These are phyloP conservation scores for Panopea generosa DNA, from an alignment of 2,888 invertebrate species.

Conservation along the genomic window DNA sequence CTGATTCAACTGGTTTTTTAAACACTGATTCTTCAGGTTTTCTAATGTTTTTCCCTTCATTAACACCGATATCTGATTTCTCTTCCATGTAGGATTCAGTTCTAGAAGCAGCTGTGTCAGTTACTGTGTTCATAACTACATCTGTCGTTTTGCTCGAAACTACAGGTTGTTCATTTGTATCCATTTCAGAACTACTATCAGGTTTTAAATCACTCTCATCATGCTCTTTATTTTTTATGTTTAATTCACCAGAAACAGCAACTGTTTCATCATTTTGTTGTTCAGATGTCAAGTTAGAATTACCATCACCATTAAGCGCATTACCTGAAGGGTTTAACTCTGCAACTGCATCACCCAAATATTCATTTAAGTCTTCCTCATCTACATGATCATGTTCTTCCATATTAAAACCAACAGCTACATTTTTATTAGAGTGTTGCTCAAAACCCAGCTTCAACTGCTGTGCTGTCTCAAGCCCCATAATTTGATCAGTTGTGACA, in stretches of 20 bases:
- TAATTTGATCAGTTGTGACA: too few relatives aligned
- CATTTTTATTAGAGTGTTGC: slow-evolving; percentile 20
- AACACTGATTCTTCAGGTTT: not conserved
- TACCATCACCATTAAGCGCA: not conserved
- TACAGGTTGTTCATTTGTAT: too few relatives aligned
- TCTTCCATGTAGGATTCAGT: not conserved
- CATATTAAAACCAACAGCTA: slow-evolving; percentile 54
- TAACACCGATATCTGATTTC: not conserved
- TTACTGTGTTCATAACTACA: not conserved
- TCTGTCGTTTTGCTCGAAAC: not conserved
- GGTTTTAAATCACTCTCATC: not conserved
- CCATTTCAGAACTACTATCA: too few relatives aligned
- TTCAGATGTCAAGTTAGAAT: slow-evolving; percentile 5
- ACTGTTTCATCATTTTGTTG: not conserved
- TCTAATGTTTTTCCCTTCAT: not conserved
- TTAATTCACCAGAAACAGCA: not conserved
- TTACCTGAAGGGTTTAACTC: not conserved
- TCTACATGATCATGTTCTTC: slow-evolving; percentile 59
- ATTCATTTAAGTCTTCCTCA: slow-evolving; percentile 70
- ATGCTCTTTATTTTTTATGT: not conserved
- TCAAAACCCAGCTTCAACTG: too few relatives aligned
- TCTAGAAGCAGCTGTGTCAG: too few relatives aligned
- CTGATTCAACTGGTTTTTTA: slow-evolving; percentile 8
- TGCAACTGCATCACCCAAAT: slow-evolving; percentile 57
- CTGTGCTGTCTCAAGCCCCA: too few relatives aligned